Conservation (phyloP, 2,888 invertebrate species). For the Xestia xanthographa region DNA sequence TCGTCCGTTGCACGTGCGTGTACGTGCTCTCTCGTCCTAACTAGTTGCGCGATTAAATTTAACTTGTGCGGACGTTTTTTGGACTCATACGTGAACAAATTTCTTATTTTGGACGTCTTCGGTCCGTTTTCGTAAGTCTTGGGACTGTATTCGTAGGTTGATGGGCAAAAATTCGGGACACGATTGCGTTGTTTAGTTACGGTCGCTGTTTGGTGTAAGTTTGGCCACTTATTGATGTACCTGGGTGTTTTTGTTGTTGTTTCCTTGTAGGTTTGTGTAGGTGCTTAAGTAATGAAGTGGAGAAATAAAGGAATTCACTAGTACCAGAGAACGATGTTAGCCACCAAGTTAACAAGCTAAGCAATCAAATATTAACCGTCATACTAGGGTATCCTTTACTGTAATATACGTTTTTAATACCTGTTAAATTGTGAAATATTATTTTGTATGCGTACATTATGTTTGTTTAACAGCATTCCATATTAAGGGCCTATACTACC, state of each 20-base stretch:
- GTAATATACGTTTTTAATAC: not conserved
- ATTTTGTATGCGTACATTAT: not conserved
- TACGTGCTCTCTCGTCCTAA: constrained; percentile 65
- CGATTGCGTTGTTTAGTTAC: constrained; percentile 60
- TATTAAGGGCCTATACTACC: too few relatives aligned
- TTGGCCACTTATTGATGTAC: constrained; percentile 46
- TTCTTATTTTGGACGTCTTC: constrained; percentile 63
- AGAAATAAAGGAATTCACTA: not conserved
- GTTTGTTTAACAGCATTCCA: not conserved
- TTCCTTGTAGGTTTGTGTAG: not conserved
- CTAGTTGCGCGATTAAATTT: constrained; percentile 70
- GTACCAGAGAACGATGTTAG: not conserved
- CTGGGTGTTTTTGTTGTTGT: constrained; percentile 46
- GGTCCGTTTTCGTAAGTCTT: constrained; percentile 39
- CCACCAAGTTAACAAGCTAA: not conserved
- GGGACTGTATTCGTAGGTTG: constrained; percentile 31
- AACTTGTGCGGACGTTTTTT: constrained; percentile 68
- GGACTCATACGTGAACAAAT: constrained; percentile 67
- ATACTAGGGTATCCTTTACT: not conserved
- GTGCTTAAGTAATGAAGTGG: constrained; percentile 2
- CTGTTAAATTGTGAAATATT: not conserved
- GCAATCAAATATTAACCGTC: not conserved
- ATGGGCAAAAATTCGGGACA: constrained; percentile 54
- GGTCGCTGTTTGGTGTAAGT: constrained; percentile 57
- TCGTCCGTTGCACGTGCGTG: constrained; percentile 61